phyloP scores from a whole-genome alignment of 2,113 vertebrate species.

The Oncorhynchus kisutch region DNA sequence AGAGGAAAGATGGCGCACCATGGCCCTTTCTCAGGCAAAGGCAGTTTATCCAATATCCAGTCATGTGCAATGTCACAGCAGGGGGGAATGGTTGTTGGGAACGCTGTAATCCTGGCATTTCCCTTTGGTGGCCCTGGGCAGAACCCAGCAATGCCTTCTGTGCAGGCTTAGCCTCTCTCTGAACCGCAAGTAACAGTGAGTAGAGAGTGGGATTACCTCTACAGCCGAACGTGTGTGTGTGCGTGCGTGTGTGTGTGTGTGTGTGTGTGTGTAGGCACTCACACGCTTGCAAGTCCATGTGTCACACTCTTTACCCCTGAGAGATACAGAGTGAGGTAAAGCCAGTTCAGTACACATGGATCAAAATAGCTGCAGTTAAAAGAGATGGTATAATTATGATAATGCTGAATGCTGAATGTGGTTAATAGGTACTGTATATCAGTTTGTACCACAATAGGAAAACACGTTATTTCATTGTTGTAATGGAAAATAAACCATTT shows the following conservation, averaged over 20 bases:
- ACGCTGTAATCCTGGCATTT: neutral
- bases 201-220: neutral
- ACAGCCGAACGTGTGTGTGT: neutral
- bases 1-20: neutral
- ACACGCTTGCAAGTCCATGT: neutral
- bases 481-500: neutral
- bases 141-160: neutral
- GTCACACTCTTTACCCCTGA: neutral
- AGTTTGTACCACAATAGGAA: neutral
- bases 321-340: neutral
- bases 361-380: neutral
- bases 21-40: neutral
- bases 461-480: neutral
- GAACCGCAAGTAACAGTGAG: neutral
- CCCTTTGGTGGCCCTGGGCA: neutral
- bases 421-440: neutral
- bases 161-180: neutral
- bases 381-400: neutral
- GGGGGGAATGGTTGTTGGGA: neutral
- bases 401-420: neutral
- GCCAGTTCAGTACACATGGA: neutral
- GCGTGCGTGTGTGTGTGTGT: neutral
- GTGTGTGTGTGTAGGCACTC: too few relatives aligned
- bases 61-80: slow-evolving; percentile 7
- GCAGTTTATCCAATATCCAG: neutral